Evolutionary conservation across 1,140 invertebrate species (phyloP).

Genomic region (Drosophila burlai): DNA sequence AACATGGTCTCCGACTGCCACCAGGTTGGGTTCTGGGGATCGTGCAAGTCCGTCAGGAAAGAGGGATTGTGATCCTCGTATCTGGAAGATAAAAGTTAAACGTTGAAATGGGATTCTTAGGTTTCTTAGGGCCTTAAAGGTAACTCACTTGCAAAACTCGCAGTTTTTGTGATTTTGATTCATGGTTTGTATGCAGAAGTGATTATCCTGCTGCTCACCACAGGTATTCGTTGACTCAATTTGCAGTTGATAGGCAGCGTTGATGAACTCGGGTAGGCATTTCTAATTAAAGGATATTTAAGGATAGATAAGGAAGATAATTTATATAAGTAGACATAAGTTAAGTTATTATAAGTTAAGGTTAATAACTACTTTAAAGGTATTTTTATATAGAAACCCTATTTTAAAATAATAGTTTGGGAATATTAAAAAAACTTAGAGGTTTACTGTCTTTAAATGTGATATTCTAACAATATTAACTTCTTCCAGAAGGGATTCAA

Average conservation of each 20-base stretch:
- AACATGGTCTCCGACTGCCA: constrained; percentile 99
- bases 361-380: too few relatives aligned
- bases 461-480: too few relatives aligned
- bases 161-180: constrained; percentile 86
- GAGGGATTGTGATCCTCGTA: constrained; percentile 73
- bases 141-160: constrained; percentile 84
- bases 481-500: too few relatives aligned
- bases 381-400: too few relatives aligned
- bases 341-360: too few relatives aligned
- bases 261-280: constrained; percentile 98
- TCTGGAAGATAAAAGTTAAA: constrained; percentile 21
- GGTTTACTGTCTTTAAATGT: too few relatives aligned
- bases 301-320: too few relatives aligned
- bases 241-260: constrained; percentile 94
- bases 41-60: constrained; percentile 96
- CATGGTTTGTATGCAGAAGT: constrained; percentile 96
- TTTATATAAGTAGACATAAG: too few relatives aligned
- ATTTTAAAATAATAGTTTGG: too few relatives aligned
- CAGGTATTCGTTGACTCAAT: constrained; percentile 99
- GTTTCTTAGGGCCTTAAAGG: neutral
- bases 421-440: too few relatives aligned
- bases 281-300: constrained; percentile 87
- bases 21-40: constrained; percentile 96
- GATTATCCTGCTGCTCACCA: constrained; percentile 90
- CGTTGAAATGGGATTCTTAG: neutral